These are phyloP conservation scores for Thera obeliscata DNA, from an alignment of 2,888 invertebrate genomes.

Conservation along the genomic window DNA sequence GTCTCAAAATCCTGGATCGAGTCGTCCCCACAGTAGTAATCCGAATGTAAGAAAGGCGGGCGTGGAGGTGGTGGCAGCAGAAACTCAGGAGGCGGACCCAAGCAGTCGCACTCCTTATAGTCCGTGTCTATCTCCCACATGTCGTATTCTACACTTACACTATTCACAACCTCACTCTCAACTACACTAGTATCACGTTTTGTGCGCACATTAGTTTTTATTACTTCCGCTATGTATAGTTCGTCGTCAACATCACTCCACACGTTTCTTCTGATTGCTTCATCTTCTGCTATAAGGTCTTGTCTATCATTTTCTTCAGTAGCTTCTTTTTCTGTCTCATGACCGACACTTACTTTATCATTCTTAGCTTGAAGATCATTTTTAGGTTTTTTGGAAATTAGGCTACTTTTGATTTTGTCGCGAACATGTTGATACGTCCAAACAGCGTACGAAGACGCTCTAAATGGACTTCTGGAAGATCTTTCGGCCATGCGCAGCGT, in stretches of 20 bases:
- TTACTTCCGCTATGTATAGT: slow-evolving; percentile 79
- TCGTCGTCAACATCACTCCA: slow-evolving; percentile 81
- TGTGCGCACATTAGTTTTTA: slow-evolving; percentile 77
- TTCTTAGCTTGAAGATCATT: slow-evolving; percentile 49
- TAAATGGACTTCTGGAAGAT: slow-evolving; percentile 70
- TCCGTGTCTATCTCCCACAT: slow-evolving; percentile 91
- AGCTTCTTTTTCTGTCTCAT: slow-evolving; percentile 40
- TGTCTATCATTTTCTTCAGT: slow-evolving; percentile 45
- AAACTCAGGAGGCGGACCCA: slow-evolving; percentile 90
- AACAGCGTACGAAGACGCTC: slow-evolving; percentile 77
- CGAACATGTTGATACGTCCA: slow-evolving; percentile 60
- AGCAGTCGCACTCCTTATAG: slow-evolving; percentile 90
- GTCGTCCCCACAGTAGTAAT: slow-evolving; percentile 88
- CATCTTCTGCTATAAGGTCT: slow-evolving; percentile 71
- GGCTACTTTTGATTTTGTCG: slow-evolving; percentile 33
- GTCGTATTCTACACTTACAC: slow-evolving; percentile 83
- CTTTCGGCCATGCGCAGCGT: slow-evolving; percentile 80
- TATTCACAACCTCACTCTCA: slow-evolving; percentile 83
- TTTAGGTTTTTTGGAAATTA: slow-evolving; percentile 32
- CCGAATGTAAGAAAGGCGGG: slow-evolving; percentile 88
- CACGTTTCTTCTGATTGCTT: slow-evolving; percentile 74
- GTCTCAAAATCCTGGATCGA: slow-evolving; percentile 89
- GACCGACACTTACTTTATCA: slow-evolving; percentile 20
- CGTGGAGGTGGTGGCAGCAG: slow-evolving; percentile 89
- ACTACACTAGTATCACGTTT: slow-evolving; percentile 81